These are phyloP conservation scores for Drosophila siamana DNA, from an alignment of 2,888 invertebrate genomes.

Conservation along the genomic window DNA sequence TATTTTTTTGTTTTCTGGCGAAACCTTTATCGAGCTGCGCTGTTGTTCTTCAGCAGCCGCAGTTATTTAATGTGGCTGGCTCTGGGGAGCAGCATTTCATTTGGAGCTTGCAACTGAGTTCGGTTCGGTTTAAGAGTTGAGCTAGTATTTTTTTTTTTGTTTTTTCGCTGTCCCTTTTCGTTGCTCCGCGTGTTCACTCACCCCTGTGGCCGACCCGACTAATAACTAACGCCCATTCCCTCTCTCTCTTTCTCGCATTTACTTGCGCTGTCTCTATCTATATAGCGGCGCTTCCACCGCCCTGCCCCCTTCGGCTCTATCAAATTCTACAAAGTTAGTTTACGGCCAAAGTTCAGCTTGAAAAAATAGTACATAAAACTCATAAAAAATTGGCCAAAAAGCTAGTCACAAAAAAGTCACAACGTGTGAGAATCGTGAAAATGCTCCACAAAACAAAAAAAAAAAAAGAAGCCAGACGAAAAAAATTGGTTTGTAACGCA, in stretches of 20 bases:
- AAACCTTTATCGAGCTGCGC: too few species aligned
- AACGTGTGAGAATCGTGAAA: slow-evolving; percentile 65
- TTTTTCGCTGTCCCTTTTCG: slow-evolving; percentile 23
- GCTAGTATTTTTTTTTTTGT: slow-evolving; percentile 25
- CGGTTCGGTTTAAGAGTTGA: slow-evolving; percentile 27
- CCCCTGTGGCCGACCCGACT: slow-evolving; percentile 51
- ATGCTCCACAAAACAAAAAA: slow-evolving; percentile 56
- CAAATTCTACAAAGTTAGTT: slow-evolving; percentile 75
- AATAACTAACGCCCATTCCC: slow-evolving; percentile 62
- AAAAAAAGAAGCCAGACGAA: slow-evolving; percentile 45
- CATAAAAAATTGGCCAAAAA: slow-evolving; percentile 67
- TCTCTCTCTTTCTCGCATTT: neutral
- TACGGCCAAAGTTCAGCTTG: slow-evolving; percentile 71
- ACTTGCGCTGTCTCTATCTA: neutral
- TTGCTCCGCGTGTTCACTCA: slow-evolving; percentile 54
- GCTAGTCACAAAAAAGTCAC: slow-evolving; percentile 69
- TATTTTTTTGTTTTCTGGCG: too few species aligned
- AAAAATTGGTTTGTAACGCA: slow-evolving; percentile 74
- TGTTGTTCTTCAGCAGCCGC: neutral
- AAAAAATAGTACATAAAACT: slow-evolving; percentile 59
- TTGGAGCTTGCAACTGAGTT: slow-evolving; percentile 39
- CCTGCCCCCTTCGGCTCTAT: slow-evolving; percentile 45
- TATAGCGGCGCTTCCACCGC: neutral
- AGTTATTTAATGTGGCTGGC: slow-evolving; percentile 1
- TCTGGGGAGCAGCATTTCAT: slow-evolving; percentile 18